Conservation (phyloP, 1,140 invertebrate species). For the Bemisia tabaci region DNA sequence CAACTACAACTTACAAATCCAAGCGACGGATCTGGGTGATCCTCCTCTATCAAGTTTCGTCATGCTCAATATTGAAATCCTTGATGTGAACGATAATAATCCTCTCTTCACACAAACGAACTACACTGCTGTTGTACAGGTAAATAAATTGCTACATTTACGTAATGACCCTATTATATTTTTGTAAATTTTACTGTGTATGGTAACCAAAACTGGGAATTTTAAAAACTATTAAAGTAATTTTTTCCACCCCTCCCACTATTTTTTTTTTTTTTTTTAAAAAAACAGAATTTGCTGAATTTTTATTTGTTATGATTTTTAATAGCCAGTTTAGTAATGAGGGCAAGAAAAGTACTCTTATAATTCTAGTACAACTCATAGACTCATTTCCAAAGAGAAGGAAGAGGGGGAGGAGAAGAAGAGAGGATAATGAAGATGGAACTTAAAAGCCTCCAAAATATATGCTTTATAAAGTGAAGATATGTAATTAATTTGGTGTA, state of each 20-base stretch:
- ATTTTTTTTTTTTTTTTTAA: not conserved
- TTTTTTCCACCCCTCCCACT: too few species aligned
- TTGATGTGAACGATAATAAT: constrained; percentile 81
- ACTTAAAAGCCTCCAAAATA: too few species aligned
- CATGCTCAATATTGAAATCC: constrained; percentile 62
- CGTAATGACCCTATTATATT: not conserved
- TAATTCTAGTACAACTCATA: too few species aligned
- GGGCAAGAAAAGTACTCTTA: too few species aligned
- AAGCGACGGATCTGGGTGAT: constrained; percentile 62
- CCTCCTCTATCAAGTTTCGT: constrained; percentile 59
- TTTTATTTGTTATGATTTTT: too few species aligned
- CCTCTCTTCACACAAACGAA: constrained; percentile 62
- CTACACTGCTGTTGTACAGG: constrained; percentile 61
- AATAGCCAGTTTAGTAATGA: too few species aligned
- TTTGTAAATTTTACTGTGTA: not conserved
- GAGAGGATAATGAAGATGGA: too few species aligned
- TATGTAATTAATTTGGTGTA: too few species aligned
- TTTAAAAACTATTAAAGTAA: not conserved
- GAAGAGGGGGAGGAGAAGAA: too few species aligned
- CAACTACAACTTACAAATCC: constrained; percentile 60
- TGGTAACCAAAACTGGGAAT: not conserved
- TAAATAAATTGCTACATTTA: constrained; percentile 22
- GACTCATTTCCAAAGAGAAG: too few species aligned
- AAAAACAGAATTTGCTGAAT: too few species aligned
- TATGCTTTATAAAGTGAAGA: too few species aligned